Evolutionary conservation across 2,888 invertebrate genomes (phyloP).

Genomic region (Lucinisca nassula): DNA sequence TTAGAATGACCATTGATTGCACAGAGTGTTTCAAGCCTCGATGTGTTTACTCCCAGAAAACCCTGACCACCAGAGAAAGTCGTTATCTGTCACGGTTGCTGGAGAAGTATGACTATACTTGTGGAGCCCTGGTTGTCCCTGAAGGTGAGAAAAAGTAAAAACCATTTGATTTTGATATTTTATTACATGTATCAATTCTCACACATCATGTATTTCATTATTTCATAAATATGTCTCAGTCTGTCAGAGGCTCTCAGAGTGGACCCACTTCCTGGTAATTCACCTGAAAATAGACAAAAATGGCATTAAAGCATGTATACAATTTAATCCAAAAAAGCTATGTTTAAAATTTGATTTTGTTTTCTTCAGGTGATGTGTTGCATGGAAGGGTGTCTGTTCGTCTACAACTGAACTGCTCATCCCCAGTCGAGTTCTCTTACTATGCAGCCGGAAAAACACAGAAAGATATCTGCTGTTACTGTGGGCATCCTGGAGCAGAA

Average conservation of each 20-base stretch:
- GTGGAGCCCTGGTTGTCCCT: not conserved
- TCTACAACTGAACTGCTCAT: not conserved
- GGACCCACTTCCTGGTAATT: no score
- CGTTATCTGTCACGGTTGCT: not conserved
- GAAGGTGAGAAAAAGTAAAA: not conserved
- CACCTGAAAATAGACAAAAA: no score
- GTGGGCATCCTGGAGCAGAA: not conserved
- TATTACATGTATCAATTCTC: no score
- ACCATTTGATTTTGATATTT: no score
- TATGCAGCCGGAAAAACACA: not conserved
- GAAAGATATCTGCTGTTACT: not conserved
- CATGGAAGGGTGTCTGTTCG: not conserved
- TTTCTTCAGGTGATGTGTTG: not conserved
- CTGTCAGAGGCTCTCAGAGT: no score
- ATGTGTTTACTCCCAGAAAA: not conserved
- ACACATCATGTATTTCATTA: no score
- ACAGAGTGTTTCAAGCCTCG: slow-evolving; percentile 5
- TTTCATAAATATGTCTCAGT: no score
- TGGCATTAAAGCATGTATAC: no score
- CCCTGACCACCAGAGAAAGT: not conserved
- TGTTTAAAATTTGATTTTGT: not conserved
- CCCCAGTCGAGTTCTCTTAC: not conserved
- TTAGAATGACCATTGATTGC: not conserved
- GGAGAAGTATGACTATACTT: slow-evolving; percentile 12
- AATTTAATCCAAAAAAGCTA: no score